These are phyloP conservation scores for Conchocele bisecta DNA, from an alignment of 2,888 invertebrate genomes.

Conservation along the genomic window DNA sequence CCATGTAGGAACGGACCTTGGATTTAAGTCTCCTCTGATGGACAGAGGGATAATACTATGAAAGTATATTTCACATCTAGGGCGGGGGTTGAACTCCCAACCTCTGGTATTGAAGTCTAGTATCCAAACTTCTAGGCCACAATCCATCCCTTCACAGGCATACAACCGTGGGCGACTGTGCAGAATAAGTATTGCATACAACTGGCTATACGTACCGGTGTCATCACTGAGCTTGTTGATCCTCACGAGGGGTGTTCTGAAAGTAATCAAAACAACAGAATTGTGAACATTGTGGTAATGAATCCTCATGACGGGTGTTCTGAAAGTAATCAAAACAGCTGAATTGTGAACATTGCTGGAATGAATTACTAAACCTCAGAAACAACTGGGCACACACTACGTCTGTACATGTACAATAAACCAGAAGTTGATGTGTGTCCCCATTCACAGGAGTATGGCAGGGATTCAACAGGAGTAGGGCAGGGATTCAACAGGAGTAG, in stretches of 20 bases:
- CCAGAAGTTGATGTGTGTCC: too few relatives aligned
- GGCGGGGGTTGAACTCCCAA: background rate
- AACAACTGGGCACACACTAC: too few relatives aligned
- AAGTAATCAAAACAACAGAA: constrained; percentile 14
- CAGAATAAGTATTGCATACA: background rate
- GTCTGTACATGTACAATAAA: too few relatives aligned
- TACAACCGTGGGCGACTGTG: too few relatives aligned
- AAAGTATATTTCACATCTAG: background rate
- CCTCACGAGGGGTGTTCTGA: constrained; percentile 79
- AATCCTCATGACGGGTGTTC: constrained; percentile 79
- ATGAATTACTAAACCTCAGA: too few relatives aligned
- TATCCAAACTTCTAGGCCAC: background rate
- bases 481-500: too few relatives aligned
- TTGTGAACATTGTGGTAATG: constrained; percentile 80
- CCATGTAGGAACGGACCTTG: too few relatives aligned
- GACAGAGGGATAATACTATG: background rate
- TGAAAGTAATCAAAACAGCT: constrained; percentile 37
- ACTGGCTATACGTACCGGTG: constrained; percentile 65
- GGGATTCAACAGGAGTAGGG: too few relatives aligned
- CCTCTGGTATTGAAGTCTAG: background rate
- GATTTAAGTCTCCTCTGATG: background rate
- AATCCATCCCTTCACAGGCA: too few relatives aligned
- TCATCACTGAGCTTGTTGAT: constrained; percentile 80
- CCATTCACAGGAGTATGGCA: too few relatives aligned
- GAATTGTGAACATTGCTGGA: constrained; percentile 79